phyloP scores from a whole-genome alignment of 2,113 vertebrate genomes.

The Polypterus senegalus region DNA sequence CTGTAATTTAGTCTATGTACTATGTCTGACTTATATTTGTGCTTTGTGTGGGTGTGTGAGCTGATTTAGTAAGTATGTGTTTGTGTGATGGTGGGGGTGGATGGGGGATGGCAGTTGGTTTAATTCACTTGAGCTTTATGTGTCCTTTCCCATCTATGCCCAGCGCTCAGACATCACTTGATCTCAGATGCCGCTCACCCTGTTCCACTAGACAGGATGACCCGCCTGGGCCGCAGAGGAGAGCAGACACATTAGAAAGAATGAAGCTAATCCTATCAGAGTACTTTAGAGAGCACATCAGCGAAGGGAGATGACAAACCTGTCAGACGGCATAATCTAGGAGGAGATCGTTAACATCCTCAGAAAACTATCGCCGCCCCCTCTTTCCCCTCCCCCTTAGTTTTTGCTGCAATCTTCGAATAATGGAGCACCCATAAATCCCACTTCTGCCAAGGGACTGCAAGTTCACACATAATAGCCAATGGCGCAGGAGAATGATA shows the following conservation, averaged over 20 bases:
- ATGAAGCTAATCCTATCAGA: constrained; percentile 97
- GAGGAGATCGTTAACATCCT: constrained; percentile 74
- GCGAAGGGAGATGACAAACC: constrained; percentile 86
- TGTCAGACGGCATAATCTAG: constrained; percentile 89
- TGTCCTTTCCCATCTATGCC: too few species aligned
- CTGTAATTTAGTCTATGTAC: too few species aligned
- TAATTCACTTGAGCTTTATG: too few species aligned
- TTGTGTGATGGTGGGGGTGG: too few species aligned
- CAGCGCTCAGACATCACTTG: constrained; percentile 19
- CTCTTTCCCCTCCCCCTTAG: constrained; percentile 46
- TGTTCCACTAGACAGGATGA: constrained; percentile 65
- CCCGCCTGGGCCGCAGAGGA: constrained; percentile 61
- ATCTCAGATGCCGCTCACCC: constrained; percentile 37
- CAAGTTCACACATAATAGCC: constrained; percentile 46
- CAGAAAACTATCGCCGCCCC: constrained; percentile 74
- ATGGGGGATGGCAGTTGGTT: too few species aligned
- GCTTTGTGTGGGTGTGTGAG: too few species aligned
- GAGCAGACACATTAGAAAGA: constrained; percentile 90
- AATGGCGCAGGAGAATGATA: constrained; percentile 77
- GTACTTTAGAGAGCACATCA: constrained; percentile 81
- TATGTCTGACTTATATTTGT: too few species aligned
- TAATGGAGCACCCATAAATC: constrained; percentile 93
- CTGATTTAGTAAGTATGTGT: too few species aligned
- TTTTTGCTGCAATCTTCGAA: constrained; percentile 78
- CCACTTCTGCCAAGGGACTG: constrained; percentile 67